Percentiles rank a stretch among this genome's conserved stretches.
These are phyloP conservation scores for Procambarus virginalis DNA, from an alignment of 1,140 invertebrate genomes.

Conservation along the genomic window DNA sequence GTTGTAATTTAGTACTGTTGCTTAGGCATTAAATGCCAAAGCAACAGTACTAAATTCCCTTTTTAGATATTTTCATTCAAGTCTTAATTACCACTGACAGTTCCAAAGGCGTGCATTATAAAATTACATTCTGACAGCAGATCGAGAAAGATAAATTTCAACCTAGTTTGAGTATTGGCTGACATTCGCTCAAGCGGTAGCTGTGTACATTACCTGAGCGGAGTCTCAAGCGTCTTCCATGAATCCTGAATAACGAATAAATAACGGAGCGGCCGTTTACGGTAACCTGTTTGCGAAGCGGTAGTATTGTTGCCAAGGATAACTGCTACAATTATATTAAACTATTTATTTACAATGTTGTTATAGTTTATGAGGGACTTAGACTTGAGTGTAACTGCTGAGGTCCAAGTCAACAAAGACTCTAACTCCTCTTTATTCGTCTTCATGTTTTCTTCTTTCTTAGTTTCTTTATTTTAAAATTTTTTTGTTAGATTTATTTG, in stretches of 20 bases:
- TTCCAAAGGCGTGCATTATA: no score
- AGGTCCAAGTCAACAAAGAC: slow-evolving; percentile 19
- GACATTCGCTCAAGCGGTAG: background rate
- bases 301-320: slow-evolving; percentile 45
- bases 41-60: no score
- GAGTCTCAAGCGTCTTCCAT: slow-evolving; percentile 35
- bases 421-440: background rate
- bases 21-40: no score
- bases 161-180: background rate
- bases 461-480: no score
- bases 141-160: no score
- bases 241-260: slow-evolving; percentile 39
- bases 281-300: slow-evolving; percentile 42
- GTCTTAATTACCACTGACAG: no score
- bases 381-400: slow-evolving; percentile 50
- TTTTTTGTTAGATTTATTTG: no score
- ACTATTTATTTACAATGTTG: slow-evolving; percentile 67
- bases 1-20: no score
- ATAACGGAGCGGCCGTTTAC: slow-evolving; percentile 29
- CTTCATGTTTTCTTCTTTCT: background rate
- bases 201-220: background rate
- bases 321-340: slow-evolving; percentile 50
- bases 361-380: slow-evolving; percentile 60
- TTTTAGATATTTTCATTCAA: no score
- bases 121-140: no score